Base-by-base conservation (phyloP, 2,797 vertebrate genomes). In the Lepus townsendii region DNA sequence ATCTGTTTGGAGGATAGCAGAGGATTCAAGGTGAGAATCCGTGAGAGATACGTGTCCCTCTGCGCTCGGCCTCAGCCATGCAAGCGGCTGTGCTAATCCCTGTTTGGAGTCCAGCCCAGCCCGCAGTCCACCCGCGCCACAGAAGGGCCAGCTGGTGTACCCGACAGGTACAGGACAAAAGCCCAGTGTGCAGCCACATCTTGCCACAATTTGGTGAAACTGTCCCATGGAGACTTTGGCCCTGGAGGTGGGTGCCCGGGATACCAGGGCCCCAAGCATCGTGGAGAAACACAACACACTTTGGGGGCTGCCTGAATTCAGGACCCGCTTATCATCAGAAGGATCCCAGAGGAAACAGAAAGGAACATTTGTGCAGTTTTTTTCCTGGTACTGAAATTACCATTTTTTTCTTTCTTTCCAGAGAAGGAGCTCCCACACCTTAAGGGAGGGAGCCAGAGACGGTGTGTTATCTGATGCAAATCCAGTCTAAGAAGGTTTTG, bases 401-500 rank as follows among this genome's bases (percentile, higher is more conserved):
- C 87, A 42, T 79, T 75, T 93, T 83, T 65, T 90, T 73, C 66
- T 38, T 54, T 77, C 27, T 75, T 95, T 76, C 88, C 84, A 71
- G 66, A 95, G 93, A 96, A 94, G 72, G 92, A 77, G 95, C 96
- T 97, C 95, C 96, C 95, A 97, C 97, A 96, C 97, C 97, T 94
- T 96, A 65, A 63, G 83, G 94, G 92, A 95, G 84, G 92, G 88
- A 96, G 94, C 75, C 77, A 42, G 83, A 80, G 80, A 65, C 10
- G 0, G n/a, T 84, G 66, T 50, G 57, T 73, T 38, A 57, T 93
- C 88, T 20, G 35, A 96, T 91, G 96, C 94, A 96, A 94, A 96
- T 96, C 91, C 88, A 65, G 85, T 96, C 96, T 96, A 27, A 90
- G 97, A 96, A 97, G 97, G 95, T 94, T 96, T 96, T 96, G 97